Evolutionary conservation across 2,113 vertebrate species (phyloP).

Genomic region (Raphicerus campestris): DNA sequence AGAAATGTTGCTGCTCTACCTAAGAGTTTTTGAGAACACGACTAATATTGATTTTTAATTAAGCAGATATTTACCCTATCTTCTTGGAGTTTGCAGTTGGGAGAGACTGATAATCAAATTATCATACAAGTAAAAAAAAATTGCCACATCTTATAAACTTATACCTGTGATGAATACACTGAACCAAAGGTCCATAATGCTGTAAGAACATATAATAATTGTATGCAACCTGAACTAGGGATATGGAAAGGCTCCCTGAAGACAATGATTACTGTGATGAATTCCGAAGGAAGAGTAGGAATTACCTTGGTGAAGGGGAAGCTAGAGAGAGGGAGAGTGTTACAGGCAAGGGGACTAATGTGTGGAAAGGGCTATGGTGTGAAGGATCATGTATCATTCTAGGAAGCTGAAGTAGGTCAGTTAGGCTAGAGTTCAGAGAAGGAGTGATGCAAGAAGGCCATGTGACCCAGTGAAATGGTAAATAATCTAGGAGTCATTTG

Average conservation of each 20-base stretch:
- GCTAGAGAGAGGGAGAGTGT: neutral
- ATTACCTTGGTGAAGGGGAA: neutral
- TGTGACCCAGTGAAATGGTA: neutral
- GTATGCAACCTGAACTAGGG: neutral
- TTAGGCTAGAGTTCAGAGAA: neutral
- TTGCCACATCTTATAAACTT: neutral
- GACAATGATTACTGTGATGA: neutral
- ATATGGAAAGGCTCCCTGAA: neutral
- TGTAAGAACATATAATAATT: neutral
- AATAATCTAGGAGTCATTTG: neutral
- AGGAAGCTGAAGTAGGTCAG: neutral
- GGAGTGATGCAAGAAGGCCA: neutral
- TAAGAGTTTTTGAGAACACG: neutral
- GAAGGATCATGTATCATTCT: neutral
- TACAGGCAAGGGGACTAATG: neutral
- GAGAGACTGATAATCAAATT: neutral
- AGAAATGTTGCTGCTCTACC: neutral
- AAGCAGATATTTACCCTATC: neutral
- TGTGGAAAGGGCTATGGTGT: neutral
- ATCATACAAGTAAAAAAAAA: neutral
- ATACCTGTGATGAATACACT: neutral
- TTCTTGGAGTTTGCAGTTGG: neutral
- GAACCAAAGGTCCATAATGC: neutral
- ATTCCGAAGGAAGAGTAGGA: neutral
- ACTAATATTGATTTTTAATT: constrained; percentile 15